Base-by-base conservation (phyloP, 2,797 vertebrate genomes). In the Pelochelys cantorii region DNA sequence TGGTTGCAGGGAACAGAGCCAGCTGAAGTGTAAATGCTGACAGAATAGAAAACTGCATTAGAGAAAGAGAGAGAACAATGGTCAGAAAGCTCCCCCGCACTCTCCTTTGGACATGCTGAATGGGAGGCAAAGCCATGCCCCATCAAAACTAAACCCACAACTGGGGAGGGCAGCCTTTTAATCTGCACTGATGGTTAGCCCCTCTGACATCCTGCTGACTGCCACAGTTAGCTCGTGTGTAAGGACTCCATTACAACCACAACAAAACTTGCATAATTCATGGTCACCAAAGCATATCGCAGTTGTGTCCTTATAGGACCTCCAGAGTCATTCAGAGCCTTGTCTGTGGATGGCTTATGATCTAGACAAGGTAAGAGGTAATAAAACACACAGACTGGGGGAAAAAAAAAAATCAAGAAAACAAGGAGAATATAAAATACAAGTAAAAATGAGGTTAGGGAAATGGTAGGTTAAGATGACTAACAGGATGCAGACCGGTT, bases 11-110 rank as follows among this genome's bases (percentile, higher is more conserved):
- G 80, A 57, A 29, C 5, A 83, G 59, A 31, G 83, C 68, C 79
- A 79, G 95, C 95, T 95, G 94, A 92, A 79, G 5, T 86, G 53
- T 17, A 53, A 90, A 91, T 25, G 93, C 94, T 88, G 93, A 86
- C 0, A 0, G 83, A 53, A 91, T 23, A 84, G 68, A 96, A 94
- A 92, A 81, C 83, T 54, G 48, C 48, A 5, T 29, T 83, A 88
- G 82, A 80, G 91, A 94, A 95, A 55, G 74, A 88, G 88, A 1
- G 34, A 52, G 84, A 81, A 95, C 84, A 96, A 95, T 56, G 74
- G 80, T 53, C 89, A 42, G 90, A 96, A 95, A 93, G 89, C 82
- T 94, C 82, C 14, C 60, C 4, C 14, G 0, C 37, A 54, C 81
- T 93, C 79, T 83, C 93, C 92, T 71, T 90, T 86, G 90, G 93